Conservation (phyloP, 2,888 invertebrate species). For the Platycheirus albimanus region DNA sequence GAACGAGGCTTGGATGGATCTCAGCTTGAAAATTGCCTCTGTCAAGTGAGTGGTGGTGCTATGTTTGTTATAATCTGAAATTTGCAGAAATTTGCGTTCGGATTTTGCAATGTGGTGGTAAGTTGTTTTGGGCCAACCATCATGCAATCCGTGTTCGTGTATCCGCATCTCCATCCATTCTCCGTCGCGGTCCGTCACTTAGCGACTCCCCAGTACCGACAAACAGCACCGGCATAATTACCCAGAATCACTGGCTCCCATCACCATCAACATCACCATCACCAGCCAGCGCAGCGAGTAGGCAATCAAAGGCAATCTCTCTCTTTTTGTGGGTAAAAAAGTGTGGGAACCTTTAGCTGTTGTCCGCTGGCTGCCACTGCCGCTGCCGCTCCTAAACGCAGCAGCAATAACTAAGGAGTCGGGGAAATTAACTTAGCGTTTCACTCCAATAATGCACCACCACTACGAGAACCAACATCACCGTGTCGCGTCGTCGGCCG, state of each 20-base stretch:
- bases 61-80: constrained; percentile 37
- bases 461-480: neutral
- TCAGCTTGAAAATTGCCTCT: neutral
- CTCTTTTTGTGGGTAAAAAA: constrained; percentile 53
- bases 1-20: neutral
- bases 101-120: constrained; percentile 63
- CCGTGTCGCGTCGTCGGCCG: too few species aligned
- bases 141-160: constrained; percentile 45
- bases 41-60: constrained; percentile 48
- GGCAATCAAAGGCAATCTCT: constrained; percentile 74
- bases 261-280: too few species aligned
- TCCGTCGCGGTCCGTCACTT: constrained; percentile 54
- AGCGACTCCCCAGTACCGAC: constrained; percentile 70
- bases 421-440: constrained; percentile 69
- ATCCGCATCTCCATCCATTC: constrained; percentile 37
- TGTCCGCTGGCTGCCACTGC: constrained; percentile 42
- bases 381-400: constrained; percentile 44
- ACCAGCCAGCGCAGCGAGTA: constrained; percentile 40
- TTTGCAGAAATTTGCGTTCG: constrained; percentile 67
- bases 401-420: too few species aligned
- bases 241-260: constrained; percentile 73
- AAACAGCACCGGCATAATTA: constrained; percentile 73
- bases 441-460: constrained; percentile 72
- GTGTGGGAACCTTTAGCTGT: constrained; percentile 71
- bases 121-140: constrained; percentile 67